phyloP scores from a whole-genome alignment of 1,140 invertebrate species.

The Diprion similis region DNA sequence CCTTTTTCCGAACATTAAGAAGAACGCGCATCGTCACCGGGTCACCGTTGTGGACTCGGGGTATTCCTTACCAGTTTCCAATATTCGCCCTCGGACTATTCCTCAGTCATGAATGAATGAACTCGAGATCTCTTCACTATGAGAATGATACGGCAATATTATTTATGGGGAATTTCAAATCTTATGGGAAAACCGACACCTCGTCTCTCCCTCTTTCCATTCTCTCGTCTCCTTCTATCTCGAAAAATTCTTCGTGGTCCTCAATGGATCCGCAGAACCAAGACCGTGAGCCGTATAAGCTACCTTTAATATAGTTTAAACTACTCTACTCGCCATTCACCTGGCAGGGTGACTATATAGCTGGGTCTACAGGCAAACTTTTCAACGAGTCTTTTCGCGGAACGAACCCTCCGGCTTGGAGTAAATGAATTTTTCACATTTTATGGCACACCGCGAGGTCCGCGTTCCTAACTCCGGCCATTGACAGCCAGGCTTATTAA shows the following conservation, averaged over 20 bases:
- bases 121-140: conserved; percentile 6
- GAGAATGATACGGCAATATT: neutral
- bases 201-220: no score
- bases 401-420: neutral
- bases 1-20: conserved; percentile 6
- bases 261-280: neutral
- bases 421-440: neutral
- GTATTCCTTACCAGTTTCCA: conserved; percentile 1
- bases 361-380: neutral
- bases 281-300: neutral
- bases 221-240: neutral
- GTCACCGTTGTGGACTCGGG: neutral
- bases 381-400: neutral
- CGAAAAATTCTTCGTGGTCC: neutral
- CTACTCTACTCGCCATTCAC: neutral
- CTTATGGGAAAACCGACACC: neutral
- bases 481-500: neutral
- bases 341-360: neutral
- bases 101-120: neutral
- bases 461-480: neutral
- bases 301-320: conserved; percentile 3
- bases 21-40: neutral
- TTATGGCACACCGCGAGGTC: neutral
- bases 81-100: neutral
- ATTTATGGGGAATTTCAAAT: conserved; percentile 1